phyloP scores from a whole-genome alignment of 2,888 invertebrate species.

The Andrena trimmerana region DNA sequence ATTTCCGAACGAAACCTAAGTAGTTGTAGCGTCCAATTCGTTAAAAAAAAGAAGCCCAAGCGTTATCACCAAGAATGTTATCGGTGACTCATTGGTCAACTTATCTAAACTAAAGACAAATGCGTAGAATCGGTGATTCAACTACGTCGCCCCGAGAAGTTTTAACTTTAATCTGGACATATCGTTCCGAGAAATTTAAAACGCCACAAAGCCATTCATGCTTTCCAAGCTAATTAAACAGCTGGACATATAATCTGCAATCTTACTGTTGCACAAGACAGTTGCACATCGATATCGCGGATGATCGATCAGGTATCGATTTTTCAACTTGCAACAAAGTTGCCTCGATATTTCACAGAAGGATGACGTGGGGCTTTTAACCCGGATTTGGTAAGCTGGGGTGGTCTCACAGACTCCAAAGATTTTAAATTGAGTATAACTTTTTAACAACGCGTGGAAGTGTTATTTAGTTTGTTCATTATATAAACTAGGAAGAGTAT shows the following conservation, averaged over 20 bases:
- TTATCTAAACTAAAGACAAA: conserved; percentile 11
- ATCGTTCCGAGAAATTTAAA: neutral
- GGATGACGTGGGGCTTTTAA: no score
- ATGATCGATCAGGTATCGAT: neutral
- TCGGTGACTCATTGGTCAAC: conserved; percentile 2
- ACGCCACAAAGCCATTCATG: neutral
- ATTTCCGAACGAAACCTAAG: neutral
- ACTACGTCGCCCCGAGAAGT: neutral
- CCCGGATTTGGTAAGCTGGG: no score
- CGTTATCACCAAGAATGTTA: neutral
- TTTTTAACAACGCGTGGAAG: no score
- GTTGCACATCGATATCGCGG: neutral
- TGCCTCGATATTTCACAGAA: neutral
- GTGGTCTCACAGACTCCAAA: no score
- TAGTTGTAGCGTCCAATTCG: neutral
- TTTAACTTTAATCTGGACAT: neutral
- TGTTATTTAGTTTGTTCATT: no score
- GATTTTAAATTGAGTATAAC: no score
- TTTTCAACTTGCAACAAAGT: neutral
- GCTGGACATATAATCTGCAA: neutral
- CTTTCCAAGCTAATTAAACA: neutral
- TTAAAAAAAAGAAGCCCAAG: neutral
- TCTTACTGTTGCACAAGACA: neutral
- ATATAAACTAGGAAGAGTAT: no score
- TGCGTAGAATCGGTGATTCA: conserved; percentile 4